Percentiles rank a stretch among this genome's conserved stretches.
Conservation (phyloP, 2,888 invertebrate genomes). For the Tachina lurida region DNA sequence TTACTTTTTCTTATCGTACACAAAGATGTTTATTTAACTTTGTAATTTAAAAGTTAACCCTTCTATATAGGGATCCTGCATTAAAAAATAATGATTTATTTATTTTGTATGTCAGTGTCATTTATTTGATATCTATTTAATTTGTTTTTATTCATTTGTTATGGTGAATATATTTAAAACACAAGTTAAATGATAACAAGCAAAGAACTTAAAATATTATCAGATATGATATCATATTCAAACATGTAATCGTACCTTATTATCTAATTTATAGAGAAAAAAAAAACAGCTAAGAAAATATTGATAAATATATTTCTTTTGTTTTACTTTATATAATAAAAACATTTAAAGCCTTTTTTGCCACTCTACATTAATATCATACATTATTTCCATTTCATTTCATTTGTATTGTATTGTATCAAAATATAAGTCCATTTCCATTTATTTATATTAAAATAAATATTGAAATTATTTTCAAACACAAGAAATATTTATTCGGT, state of each 20-base stretch:
- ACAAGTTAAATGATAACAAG: slow-evolving; percentile 14
- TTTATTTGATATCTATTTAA: slow-evolving; percentile 29
- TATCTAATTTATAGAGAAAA: slow-evolving; percentile 46
- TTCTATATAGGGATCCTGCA: slow-evolving; percentile 15
- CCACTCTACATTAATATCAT: slow-evolving; percentile 16
- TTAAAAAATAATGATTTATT: slow-evolving; percentile 41
- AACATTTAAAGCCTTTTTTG: slow-evolving; percentile 43
- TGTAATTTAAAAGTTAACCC: slow-evolving; percentile 58
- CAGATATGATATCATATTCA: slow-evolving; percentile 31
- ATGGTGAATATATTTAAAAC: slow-evolving; percentile 21
- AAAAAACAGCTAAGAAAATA: slow-evolving; percentile 28
- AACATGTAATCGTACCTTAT: slow-evolving; percentile 56
- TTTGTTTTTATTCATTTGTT: slow-evolving; percentile 1
- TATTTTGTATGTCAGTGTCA: slow-evolving; percentile 46
- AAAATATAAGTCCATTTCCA: slow-evolving; percentile 21
- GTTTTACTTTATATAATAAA: slow-evolving; percentile 2
- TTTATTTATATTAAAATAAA: slow-evolving; percentile 39
- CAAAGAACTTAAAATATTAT: slow-evolving; percentile 20
- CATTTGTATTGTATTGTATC: slow-evolving; percentile 20
- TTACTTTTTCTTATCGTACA: slow-evolving; percentile 63
- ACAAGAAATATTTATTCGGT: background rate
- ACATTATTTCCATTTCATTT: slow-evolving; percentile 10
- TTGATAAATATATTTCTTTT: slow-evolving; percentile 40
- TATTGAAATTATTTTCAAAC: slow-evolving; percentile 21
- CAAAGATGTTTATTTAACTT: slow-evolving; percentile 53